Percentiles rank a stretch among this genome's conserved stretches.
Conservation (phyloP, 2,888 invertebrate species). For the Pandemis heparana region DNA sequence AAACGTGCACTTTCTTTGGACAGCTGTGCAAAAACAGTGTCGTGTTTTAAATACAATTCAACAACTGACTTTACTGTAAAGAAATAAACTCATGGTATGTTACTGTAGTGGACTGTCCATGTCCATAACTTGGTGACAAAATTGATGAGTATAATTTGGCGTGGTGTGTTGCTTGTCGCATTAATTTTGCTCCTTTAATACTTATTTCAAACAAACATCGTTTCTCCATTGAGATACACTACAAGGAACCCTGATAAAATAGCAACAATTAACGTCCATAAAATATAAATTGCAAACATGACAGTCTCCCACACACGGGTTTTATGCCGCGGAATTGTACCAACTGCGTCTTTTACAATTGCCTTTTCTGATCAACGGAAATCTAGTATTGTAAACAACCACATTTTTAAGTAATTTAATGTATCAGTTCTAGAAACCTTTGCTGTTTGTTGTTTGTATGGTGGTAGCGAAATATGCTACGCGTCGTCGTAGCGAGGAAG, state of each 20-base stretch:
- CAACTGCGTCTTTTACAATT: slow-evolving; percentile 34
- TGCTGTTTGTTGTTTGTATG: too few species aligned
- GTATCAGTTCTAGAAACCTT: too few species aligned
- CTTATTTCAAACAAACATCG: neutral
- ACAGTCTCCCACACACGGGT: slow-evolving; percentile 24
- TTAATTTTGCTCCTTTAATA: too few species aligned
- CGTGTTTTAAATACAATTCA: too few species aligned
- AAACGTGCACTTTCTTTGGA: too few species aligned
- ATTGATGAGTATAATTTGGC: too few species aligned
- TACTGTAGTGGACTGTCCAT: too few species aligned
- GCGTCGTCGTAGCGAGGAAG: neutral
- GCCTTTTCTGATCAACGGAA: slow-evolving; percentile 21
- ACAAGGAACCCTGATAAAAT: slow-evolving; percentile 37
- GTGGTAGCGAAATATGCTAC: neutral
- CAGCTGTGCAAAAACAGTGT: too few species aligned
- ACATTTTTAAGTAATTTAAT: neutral
- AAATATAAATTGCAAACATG: slow-evolving; percentile 29
- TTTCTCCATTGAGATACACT: neutral
- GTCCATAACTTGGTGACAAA: too few species aligned
- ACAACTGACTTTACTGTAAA: too few species aligned
- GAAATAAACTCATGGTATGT: too few species aligned
- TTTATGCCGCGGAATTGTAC: slow-evolving; percentile 23
- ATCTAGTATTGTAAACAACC: slow-evolving; percentile 4
- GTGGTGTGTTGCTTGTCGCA: too few species aligned
- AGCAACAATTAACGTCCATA: slow-evolving; percentile 34